phyloP scores from a whole-genome alignment of 2,797 vertebrate genomes.

The Gephyroberyx darwinii region DNA sequence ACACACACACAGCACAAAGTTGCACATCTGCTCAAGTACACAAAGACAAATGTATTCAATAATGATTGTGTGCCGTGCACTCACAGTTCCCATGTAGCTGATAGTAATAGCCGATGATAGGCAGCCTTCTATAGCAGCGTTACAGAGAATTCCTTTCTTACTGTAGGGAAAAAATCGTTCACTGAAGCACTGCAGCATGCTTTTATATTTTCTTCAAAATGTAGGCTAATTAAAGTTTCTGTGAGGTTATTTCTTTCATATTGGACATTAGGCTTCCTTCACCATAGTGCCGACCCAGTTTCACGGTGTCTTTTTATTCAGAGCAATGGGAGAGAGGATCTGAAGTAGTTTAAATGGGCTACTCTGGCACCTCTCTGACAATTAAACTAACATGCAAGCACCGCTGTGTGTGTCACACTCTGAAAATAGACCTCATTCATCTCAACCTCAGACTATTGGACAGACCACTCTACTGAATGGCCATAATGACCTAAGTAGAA shows the following conservation, averaged over 20 bases:
- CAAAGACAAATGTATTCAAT: constrained; percentile 4
- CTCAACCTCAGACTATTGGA: background rate
- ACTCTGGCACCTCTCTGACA: constrained; percentile 3
- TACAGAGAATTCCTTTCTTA: background rate
- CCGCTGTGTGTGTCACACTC: background rate
- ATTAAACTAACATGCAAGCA: background rate
- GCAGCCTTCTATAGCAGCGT: constrained; percentile 5
- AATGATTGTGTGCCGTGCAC: background rate
- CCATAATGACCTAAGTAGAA: background rate
- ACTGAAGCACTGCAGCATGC: background rate
- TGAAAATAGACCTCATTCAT: background rate
- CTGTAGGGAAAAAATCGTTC: background rate
- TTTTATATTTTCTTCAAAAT: constrained; percentile 31
- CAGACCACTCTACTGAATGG: background rate
- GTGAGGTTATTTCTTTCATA: background rate
- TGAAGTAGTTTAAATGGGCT: constrained; percentile 20
- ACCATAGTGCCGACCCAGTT: constrained; percentile 15
- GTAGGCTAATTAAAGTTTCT: constrained; percentile 3
- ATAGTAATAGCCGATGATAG: constrained; percentile 12
- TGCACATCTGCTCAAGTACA: background rate
- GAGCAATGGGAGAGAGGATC: constrained; percentile 3
- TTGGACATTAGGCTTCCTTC: background rate
- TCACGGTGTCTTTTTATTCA: constrained; percentile 17
- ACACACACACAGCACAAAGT: background rate
- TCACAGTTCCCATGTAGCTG: background rate